These are phyloP conservation scores for Agonum fuliginosum DNA, from an alignment of 2,888 invertebrate species.

Conservation along the genomic window DNA sequence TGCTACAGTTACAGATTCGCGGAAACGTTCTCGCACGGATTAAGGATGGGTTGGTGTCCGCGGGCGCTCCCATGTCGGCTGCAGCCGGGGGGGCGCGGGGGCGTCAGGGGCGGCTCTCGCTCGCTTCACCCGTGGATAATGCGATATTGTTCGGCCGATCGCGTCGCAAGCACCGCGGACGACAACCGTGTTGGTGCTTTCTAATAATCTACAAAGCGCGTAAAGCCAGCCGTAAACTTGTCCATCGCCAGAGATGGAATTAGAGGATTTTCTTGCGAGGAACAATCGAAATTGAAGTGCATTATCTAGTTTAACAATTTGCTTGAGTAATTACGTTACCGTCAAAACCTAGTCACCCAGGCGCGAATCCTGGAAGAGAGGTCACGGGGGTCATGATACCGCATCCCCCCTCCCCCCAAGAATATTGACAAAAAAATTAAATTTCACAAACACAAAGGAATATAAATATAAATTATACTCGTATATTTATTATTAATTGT, in stretches of 20 bases:
- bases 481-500: too few relatives aligned
- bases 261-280: not conserved
- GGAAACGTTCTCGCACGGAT: conserved; percentile 33
- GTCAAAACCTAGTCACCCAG: too few relatives aligned
- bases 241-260: not conserved
- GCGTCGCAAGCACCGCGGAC: conserved; percentile 20
- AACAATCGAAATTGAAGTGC: too few relatives aligned
- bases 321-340: too few relatives aligned
- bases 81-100: not conserved
- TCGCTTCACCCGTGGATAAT: conserved; percentile 38
- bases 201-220: conserved; percentile 47
- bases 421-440: too few relatives aligned
- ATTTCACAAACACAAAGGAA: too few relatives aligned
- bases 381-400: too few relatives aligned
- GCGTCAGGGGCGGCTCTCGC: not conserved
- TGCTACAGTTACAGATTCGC: conserved; percentile 19
- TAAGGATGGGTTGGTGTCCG: conserved; percentile 26
- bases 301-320: too few relatives aligned
- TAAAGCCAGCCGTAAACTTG: conserved; percentile 19
- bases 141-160: conserved; percentile 47
- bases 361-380: too few relatives aligned
- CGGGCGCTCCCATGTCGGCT: conserved; percentile 26
- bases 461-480: too few relatives aligned
- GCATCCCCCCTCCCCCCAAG: too few relatives aligned
- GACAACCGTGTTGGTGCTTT: conserved; percentile 45